Evolutionary conservation across 2,113 vertebrate species (phyloP).

Genomic region (Apodemus sylvaticus): DNA sequence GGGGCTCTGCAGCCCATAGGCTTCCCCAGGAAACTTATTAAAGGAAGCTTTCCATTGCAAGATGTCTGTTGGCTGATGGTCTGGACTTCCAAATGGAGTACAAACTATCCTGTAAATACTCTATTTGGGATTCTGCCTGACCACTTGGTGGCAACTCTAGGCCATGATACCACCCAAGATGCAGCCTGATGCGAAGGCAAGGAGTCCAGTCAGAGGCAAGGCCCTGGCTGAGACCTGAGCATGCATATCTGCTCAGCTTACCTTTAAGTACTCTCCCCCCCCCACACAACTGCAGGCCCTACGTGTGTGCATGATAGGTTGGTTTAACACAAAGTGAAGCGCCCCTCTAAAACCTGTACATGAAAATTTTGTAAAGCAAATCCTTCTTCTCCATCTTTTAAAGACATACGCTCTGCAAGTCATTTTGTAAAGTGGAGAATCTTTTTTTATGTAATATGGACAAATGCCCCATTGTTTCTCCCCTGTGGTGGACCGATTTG

Average conservation of each 20-base stretch:
- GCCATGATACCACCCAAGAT: neutral
- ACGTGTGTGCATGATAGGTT: neutral
- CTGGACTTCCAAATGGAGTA: neutral
- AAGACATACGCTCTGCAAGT: constrained; percentile 40
- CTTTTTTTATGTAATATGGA: constrained; percentile 59
- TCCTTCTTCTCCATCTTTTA: constrained; percentile 57
- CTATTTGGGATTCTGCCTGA: constrained; percentile 55
- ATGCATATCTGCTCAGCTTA: neutral
- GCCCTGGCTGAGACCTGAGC: neutral
- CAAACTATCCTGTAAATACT: constrained; percentile 36
- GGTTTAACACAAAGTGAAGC: neutral
- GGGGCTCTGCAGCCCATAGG: neutral
- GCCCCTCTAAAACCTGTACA: constrained; percentile 46
- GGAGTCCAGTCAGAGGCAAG: neutral
- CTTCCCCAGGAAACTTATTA: neutral
- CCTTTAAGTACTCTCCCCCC: neutral
- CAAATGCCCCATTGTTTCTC: constrained; percentile 2
- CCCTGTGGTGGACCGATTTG: neutral
- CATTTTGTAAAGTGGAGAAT: constrained; percentile 72
- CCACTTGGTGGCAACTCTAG: constrained; percentile 41
- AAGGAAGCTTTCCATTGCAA: neutral
- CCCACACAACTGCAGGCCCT: neutral
- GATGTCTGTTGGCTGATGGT: neutral
- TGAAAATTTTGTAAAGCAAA: constrained; percentile 67
- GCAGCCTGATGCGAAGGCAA: neutral